Evolutionary conservation across 2,797 vertebrate species (phyloP).

Genomic region (Oreochromis grahami): DNA sequence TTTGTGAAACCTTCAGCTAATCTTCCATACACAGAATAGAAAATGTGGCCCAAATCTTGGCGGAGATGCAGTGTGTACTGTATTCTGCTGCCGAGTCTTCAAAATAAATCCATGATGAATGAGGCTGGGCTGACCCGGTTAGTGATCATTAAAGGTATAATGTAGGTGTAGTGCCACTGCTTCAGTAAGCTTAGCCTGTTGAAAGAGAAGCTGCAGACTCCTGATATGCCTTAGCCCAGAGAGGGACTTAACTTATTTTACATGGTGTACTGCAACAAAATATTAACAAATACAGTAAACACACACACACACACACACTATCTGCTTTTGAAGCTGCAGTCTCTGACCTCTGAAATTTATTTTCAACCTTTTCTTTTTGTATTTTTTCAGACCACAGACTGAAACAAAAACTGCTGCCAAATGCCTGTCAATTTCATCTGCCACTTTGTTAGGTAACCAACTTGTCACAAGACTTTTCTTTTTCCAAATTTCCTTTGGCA

Average conservation of each 20-base stretch:
- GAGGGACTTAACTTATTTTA: not conserved
- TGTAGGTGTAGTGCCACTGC: constrained; percentile 2
- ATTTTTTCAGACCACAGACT: not conserved
- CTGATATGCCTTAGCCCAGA: not conserved
- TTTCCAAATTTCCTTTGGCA: not conserved
- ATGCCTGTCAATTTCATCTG: not conserved
- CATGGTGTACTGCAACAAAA: not conserved
- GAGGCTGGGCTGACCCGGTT: constrained; percentile 39
- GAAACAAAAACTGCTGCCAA: not conserved
- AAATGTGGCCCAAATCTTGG: constrained; percentile 34
- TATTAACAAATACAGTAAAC: not conserved
- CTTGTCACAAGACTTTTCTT: not conserved
- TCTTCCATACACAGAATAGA: constrained; percentile 31
- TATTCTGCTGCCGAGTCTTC: constrained; percentile 18
- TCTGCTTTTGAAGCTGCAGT: not conserved
- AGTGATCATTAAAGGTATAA: constrained; percentile 56
- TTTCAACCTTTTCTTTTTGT: not conserved
- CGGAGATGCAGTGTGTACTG: not conserved
- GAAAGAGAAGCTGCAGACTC: not conserved
- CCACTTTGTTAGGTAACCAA: constrained; percentile 1
- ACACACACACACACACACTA: not conserved
- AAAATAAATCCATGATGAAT: constrained; percentile 44
- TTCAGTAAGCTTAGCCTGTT: constrained; percentile 13
- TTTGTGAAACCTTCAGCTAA: constrained; percentile 43
- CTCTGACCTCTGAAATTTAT: not conserved